These are phyloP conservation scores for Notoglanidium macrostoma DNA, from an alignment of 2,797 vertebrate genomes.

Conservation along the genomic window DNA sequence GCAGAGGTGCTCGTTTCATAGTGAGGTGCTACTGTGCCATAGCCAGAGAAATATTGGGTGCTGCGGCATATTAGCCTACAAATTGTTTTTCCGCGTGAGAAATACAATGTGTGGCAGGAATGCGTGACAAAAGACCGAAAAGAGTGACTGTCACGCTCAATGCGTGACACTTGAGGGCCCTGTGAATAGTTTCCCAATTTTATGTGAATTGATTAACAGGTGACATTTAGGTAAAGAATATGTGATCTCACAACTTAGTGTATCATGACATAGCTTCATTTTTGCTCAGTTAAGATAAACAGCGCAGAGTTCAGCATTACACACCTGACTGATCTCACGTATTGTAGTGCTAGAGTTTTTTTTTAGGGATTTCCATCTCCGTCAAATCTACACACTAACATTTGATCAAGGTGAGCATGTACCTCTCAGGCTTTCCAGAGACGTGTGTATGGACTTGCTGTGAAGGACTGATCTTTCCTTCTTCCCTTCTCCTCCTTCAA, in stretches of 20 bases:
- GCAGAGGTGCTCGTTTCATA: no score
- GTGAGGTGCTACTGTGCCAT: no score
- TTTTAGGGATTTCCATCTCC: not conserved
- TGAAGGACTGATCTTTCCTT: constrained; percentile 35
- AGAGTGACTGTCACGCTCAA: no score
- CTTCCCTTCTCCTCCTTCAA: constrained; percentile 29
- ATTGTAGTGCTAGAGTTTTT: not conserved
- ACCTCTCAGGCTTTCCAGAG: constrained; percentile 61
- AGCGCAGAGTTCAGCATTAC: not conserved
- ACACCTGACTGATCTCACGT: not conserved
- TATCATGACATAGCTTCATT: not conserved
- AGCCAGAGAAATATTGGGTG: no score
- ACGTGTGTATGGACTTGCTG: constrained; percentile 56
- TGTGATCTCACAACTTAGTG: not conserved
- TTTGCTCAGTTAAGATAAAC: not conserved
- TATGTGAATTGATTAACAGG: no score
- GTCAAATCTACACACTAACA: not conserved
- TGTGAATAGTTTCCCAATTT: not conserved
- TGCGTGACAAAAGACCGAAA: no score
- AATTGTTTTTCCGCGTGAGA: no score
- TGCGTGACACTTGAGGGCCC: no score
- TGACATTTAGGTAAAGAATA: not conserved
- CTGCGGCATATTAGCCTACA: no score
- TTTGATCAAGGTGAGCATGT: not conserved
- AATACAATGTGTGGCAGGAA: no score